Base-by-base conservation (phyloP, 2,113 vertebrate genomes). In the Indicator maculatus region DNA sequence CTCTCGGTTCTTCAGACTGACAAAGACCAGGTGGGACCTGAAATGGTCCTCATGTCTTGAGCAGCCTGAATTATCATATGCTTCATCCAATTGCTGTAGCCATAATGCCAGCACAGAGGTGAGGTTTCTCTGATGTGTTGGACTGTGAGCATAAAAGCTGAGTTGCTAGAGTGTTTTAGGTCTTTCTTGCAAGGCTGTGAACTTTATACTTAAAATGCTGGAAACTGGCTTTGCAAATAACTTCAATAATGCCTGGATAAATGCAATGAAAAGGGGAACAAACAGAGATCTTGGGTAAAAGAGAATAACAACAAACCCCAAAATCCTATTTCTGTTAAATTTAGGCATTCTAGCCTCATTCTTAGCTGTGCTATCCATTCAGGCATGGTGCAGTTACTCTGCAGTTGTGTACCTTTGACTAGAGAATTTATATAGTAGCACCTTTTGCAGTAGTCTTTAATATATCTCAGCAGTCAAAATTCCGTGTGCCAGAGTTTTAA, bases 1-100 rank as follows among this genome's bases (percentile, higher is more conserved):
- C 2, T 3, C 11, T 30, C 7, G 23, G 58, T 23, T 7, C 20
- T 26, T n/a, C 14, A 9, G 20, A 8, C 27, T 2, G 2, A 17
- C 38, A 16, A 0, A 36, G 21, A 28, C 16, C 31, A 3, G 60
- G 16, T 14, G 16, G 27, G 53, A 9, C 11, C 31, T 18, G 16
- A 41, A 26, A 15, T 28, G 36, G 44, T 31, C 16, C 21, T 36
- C 2, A 0, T 21, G 30, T 41, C 20, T 33, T 50, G 52, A 44
- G 15, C 66, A 31, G 50, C 26, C 59, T 23, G 31, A 16, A 6
- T 16, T 44, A 23, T 4, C 3, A 1, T 13, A 4, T 24, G 52
- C 24, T 31, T 58, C 20, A 18, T 58, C 33, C 41, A 5, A 0
- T 81, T 15, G 20, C 53, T 18, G 36, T 33, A 30, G 19, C 18